These are phyloP conservation scores for Pseudococcus viburni DNA, from an alignment of 2,888 invertebrate species.

Conservation along the genomic window DNA sequence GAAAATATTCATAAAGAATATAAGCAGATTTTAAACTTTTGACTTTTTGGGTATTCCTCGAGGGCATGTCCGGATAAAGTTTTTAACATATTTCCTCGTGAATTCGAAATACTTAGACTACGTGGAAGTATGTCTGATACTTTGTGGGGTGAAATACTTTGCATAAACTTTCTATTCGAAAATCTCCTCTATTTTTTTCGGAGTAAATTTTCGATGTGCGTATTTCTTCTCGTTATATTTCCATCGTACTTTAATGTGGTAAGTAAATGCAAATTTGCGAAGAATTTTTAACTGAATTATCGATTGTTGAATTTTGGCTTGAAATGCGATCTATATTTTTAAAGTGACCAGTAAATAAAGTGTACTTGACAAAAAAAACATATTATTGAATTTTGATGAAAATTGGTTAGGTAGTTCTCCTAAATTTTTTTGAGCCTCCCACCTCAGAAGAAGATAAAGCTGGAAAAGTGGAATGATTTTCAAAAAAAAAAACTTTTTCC, in stretches of 20 bases:
- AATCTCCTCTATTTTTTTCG: not conserved
- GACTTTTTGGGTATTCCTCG: conserved; percentile 14
- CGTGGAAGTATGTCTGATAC: conserved; percentile 4
- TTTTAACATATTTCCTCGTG: conserved; percentile 32
- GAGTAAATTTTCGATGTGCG: not conserved
- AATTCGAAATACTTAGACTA: not conserved
- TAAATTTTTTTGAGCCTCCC: too few species aligned
- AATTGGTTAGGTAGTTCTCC: too few species aligned
- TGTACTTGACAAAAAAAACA: too few species aligned
- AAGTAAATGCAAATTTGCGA: too few species aligned
- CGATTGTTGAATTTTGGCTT: too few species aligned
- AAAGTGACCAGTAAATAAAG: too few species aligned
- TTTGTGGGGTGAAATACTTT: not conserved
- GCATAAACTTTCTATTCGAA: not conserved
- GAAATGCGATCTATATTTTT: too few species aligned
- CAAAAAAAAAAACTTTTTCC: too few species aligned
- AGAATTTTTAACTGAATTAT: too few species aligned
- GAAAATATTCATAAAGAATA: conserved; percentile 28
- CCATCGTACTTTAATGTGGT: not conserved
- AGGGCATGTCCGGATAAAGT: conserved; percentile 32
- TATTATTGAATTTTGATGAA: too few species aligned
- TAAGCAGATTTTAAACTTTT: conserved; percentile 36
- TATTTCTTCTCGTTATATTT: not conserved
- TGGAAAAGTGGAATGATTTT: too few species aligned
- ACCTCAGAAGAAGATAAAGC: too few species aligned